Conservation (phyloP, 1,140 invertebrate species). For the Caenorhabditis remanei region DNA sequence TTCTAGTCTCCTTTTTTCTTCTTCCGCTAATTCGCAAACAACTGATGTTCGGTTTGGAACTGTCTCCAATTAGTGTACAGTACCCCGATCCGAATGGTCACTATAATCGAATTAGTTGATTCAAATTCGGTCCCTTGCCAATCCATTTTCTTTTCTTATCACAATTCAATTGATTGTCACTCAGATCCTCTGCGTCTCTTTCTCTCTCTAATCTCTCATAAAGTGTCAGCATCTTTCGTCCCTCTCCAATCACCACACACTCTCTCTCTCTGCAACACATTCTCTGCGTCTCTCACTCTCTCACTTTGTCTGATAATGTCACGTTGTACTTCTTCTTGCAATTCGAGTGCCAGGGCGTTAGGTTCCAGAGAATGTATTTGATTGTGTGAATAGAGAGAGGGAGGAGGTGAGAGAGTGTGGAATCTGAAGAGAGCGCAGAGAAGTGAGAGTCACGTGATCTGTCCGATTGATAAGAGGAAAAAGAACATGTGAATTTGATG, state of each 20-base stretch:
- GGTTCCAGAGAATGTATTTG: too few relatives aligned
- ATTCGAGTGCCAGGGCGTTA: too few relatives aligned
- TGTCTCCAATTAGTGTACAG: too few relatives aligned
- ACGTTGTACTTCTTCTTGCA: conserved; percentile 16
- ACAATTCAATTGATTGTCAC: too few relatives aligned
- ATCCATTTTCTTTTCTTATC: not conserved
- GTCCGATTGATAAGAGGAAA: not conserved
- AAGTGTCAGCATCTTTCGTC: not conserved
- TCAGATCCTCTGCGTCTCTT: too few relatives aligned
- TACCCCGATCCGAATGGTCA: too few relatives aligned
- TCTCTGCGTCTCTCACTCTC: conserved; percentile 17
- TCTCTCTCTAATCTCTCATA: too few relatives aligned
- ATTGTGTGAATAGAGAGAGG: too few relatives aligned
- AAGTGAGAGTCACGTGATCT: conserved; percentile 27
- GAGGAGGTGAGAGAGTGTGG: not conserved
- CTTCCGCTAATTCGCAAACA: too few relatives aligned
- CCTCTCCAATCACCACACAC: not conserved
- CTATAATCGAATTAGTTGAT: too few relatives aligned
- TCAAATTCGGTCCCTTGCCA: not conserved
- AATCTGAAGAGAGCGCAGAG: not conserved
- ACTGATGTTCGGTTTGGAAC: not conserved
- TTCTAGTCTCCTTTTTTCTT: not conserved
- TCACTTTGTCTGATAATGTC: not conserved
- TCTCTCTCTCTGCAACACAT: not conserved
- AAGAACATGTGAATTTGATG: conserved; percentile 21